A percentile compares a stretch with the other conserved stretches of the same genome.
Conservation (phyloP, 92 coral and sea anemone genomes). For the Montipora capitata region DNA sequence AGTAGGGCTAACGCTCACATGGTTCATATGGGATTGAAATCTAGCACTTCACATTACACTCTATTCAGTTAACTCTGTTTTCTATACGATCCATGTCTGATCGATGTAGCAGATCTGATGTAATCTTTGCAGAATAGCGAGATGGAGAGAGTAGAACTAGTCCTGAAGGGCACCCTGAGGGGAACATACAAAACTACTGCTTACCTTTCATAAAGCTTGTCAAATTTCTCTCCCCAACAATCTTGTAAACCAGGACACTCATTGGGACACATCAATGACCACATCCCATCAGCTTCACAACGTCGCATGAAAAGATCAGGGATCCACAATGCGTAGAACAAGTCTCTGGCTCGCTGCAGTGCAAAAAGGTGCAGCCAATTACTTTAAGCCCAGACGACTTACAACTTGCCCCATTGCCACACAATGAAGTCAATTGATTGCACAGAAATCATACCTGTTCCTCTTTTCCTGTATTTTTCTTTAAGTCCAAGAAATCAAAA, state of each 20-base stretch:
- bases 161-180: too few species aligned
- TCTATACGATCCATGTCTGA: too few species aligned
- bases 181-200: too few species aligned
- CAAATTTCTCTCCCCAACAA: conserved; percentile 92
- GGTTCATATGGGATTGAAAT: too few species aligned
- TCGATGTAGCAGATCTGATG: too few species aligned
- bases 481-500: conserved; percentile 92
- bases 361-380: not conserved
- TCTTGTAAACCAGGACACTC: conserved; percentile 96
- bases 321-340: conserved; percentile 97
- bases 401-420: too few species aligned
- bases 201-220: conserved; percentile 86
- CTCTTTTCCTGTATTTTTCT: conserved; percentile 97
- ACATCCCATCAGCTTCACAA: conserved; percentile 84
- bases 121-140: not conserved
- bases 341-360: conserved; percentile 94
- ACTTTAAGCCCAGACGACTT: too few species aligned
- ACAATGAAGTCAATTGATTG: too few species aligned
- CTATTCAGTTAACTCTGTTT: too few species aligned
- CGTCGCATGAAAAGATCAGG: conserved; percentile 97
- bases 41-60: too few species aligned
- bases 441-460: conserved; percentile 80
- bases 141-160: not conserved
- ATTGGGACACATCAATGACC: conserved; percentile 98
- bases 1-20: too few species aligned